phyloP scores from a whole-genome alignment of 2,113 vertebrate genomes.

The Lagopus leucura region DNA sequence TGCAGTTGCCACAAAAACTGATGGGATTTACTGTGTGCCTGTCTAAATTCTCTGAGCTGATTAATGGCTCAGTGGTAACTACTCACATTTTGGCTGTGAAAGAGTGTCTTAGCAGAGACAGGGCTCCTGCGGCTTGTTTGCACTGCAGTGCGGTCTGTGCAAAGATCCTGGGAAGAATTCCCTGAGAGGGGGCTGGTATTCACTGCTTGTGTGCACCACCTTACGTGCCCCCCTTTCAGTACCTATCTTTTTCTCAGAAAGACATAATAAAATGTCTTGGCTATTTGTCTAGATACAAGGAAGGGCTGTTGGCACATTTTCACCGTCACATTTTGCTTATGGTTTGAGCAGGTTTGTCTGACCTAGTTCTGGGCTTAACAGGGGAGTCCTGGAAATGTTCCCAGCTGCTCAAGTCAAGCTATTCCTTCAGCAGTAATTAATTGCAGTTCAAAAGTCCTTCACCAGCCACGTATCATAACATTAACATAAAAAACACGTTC shows the following conservation, averaged over 20 bases:
- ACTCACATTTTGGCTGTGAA: not conserved
- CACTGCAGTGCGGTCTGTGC: fast-evolving
- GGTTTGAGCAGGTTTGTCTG: constrained; percentile 57
- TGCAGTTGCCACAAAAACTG: not conserved
- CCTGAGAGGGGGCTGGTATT: not conserved
- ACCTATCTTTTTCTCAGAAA: not conserved
- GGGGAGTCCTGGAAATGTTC: constrained; percentile 51
- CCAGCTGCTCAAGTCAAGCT: constrained; percentile 49
- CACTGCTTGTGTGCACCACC: not conserved
- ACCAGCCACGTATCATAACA: constrained; percentile 25
- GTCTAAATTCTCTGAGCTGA: not conserved
- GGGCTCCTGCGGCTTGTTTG: not conserved
- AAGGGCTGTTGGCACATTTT: not conserved
- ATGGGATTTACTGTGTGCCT: not conserved
- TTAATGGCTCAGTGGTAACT: not conserved
- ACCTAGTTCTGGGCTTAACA: constrained; percentile 63
- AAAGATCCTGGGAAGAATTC: not conserved
- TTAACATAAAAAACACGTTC: not conserved
- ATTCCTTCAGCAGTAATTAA: constrained; percentile 59
- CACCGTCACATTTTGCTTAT: not conserved
- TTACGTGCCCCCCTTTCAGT: not conserved
- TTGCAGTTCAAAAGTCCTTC: constrained; percentile 50
- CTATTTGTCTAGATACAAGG: constrained; percentile 22
- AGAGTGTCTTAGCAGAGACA: not conserved
- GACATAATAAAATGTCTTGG: not conserved